Conservation (phyloP, 2,888 invertebrate genomes). For the Erebia epiphron region DNA sequence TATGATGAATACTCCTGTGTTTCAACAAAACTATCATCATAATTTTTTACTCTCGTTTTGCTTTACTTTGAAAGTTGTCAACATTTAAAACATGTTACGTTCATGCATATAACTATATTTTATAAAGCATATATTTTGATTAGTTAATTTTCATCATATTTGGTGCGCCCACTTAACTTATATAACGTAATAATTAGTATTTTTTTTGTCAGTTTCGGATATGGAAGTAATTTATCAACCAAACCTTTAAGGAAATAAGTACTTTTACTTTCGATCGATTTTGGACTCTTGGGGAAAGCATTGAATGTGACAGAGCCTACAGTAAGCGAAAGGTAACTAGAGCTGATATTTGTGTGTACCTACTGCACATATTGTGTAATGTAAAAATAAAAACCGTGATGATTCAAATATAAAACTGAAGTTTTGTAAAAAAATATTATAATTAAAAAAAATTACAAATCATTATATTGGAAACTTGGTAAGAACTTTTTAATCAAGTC, state of each 20-base stretch:
- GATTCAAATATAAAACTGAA: too few relatives aligned
- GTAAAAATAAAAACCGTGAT: too few relatives aligned
- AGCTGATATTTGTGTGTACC: too few relatives aligned
- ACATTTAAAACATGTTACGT: too few relatives aligned
- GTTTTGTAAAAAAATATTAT: too few relatives aligned
- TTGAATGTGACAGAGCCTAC: neutral
- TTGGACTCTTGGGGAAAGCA: constrained; percentile 2
- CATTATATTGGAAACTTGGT: too few relatives aligned
- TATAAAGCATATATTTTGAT: constrained; percentile 6
- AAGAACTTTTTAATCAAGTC: too few relatives aligned
- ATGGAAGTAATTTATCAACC: constrained; percentile 12
- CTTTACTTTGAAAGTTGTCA: constrained; percentile 3
- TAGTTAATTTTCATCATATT: neutral
- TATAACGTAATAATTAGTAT: neutral
- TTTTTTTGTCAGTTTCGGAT: constrained; percentile 13
- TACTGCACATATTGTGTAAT: too few relatives aligned
- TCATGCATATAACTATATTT: neutral
- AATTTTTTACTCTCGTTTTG: neutral
- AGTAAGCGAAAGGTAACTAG: neutral
- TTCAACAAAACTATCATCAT: too few relatives aligned
- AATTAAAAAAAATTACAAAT: too few relatives aligned
- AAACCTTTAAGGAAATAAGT: constrained; percentile 1
- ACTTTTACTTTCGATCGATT: constrained; percentile 11
- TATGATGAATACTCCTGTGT: too few relatives aligned
- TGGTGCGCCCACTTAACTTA: neutral